These are phyloP conservation scores for Drosophila sechellia DNA, from an alignment of 1,140 invertebrate genomes.

Conservation along the genomic window DNA sequence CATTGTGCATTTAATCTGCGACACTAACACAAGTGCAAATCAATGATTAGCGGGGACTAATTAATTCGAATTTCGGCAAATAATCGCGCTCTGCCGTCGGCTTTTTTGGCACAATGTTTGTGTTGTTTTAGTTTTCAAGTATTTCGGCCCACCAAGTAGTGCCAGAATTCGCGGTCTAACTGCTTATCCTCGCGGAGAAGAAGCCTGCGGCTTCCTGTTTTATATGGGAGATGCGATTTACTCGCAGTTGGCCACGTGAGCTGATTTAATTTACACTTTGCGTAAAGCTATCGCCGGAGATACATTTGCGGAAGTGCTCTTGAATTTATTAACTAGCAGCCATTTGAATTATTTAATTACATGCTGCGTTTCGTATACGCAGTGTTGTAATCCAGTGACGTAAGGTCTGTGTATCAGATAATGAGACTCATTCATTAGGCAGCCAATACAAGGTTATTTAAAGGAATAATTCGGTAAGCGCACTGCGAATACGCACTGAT, in stretches of 20 bases:
- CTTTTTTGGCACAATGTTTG: constrained; percentile 32
- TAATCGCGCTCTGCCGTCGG: constrained; percentile 36
- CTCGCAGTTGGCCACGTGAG: constrained; percentile 6
- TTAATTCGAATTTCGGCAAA: constrained; percentile 33
- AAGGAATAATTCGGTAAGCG: background rate
- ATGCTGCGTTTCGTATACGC: background rate
- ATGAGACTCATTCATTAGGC: background rate
- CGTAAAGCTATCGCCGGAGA: constrained; percentile 4
- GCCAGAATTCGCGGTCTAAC: constrained; percentile 15
- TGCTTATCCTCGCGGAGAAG: background rate
- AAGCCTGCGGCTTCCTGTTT: constrained; percentile 20
- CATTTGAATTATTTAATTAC: constrained; percentile 14
- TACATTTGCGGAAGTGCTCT: background rate
- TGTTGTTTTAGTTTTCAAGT: constrained; percentile 48
- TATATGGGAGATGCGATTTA: constrained; percentile 36
- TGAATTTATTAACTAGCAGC: background rate
- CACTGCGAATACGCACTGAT: background rate
- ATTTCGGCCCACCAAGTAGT: constrained; percentile 30
- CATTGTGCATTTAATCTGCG: constrained; percentile 81
- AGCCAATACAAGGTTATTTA: background rate
- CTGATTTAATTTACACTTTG: constrained; percentile 50
- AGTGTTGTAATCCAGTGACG: background rate
- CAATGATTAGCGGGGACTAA: constrained; percentile 6
- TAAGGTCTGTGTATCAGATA: background rate
- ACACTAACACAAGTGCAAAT: constrained; percentile 9